Percentiles rank a stretch among this genome's conserved stretches.
These are phyloP conservation scores for Drosophila antonietae DNA, from an alignment of 2,888 invertebrate genomes.

Conservation along the genomic window DNA sequence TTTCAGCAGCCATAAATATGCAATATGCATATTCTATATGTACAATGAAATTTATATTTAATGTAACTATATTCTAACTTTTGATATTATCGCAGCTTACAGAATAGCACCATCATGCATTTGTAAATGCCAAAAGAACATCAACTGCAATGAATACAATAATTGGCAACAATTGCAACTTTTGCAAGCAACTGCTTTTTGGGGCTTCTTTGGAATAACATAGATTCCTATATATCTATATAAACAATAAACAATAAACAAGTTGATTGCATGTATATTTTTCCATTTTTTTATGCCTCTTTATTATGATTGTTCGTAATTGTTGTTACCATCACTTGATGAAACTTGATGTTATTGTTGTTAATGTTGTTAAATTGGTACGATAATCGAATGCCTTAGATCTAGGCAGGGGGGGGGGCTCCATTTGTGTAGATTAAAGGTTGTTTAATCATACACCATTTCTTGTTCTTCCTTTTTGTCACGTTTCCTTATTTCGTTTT, in stretches of 20 bases:
- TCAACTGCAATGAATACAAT: constrained; percentile 15
- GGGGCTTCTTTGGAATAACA: constrained; percentile 22
- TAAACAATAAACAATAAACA: constrained; percentile 20
- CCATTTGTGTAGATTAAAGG: background rate
- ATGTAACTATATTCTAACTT: constrained; percentile 56
- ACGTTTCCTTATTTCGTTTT: constrained; percentile 3
- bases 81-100: constrained; percentile 82
- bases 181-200: constrained; percentile 15
- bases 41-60: constrained; percentile 36
- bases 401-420: background rate
- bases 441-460: background rate
- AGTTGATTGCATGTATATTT: constrained; percentile 51
- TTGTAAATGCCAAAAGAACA: constrained; percentile 77
- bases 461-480: background rate
- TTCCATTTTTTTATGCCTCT: constrained; percentile 25
- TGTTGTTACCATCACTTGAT: constrained; percentile 40
- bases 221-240: background rate
- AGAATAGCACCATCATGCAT: constrained; percentile 85
- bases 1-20: constrained; percentile 45
- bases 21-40: constrained; percentile 16
- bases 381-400: constrained; percentile 3
- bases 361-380: constrained; percentile 19
- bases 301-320: constrained; percentile 42
- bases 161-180: constrained; percentile 14
- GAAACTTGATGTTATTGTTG: constrained; percentile 41